phyloP scores from a whole-genome alignment of 2,888 invertebrate species.

The Sepioteuthis lessoniana region DNA sequence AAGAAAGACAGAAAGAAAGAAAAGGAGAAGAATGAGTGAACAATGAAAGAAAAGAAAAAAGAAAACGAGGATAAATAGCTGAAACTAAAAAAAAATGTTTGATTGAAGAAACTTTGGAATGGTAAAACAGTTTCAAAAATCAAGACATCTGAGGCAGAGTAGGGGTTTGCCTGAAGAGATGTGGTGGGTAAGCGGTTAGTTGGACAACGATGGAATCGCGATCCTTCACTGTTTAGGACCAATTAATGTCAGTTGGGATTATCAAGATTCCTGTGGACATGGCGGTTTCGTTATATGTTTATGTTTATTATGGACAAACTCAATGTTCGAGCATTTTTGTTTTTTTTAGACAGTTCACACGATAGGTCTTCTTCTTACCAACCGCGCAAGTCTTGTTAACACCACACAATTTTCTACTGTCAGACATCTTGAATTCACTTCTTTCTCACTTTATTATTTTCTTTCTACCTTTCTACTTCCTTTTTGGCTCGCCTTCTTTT shows the following conservation, averaged over 20 bases:
- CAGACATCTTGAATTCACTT: background rate
- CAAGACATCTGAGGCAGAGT: background rate
- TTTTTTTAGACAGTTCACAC: background rate
- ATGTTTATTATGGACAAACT: background rate
- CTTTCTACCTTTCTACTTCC: background rate
- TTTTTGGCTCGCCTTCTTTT: no score
- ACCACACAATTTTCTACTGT: background rate
- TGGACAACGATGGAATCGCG: background rate
- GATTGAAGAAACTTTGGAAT: background rate
- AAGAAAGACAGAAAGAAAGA: background rate
- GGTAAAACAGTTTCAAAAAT: background rate
- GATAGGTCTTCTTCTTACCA: background rate
- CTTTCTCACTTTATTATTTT: background rate
- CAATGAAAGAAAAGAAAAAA: background rate
- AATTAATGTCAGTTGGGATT: conserved; percentile 17
- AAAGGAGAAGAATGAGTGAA: background rate
- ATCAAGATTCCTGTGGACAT: conserved; percentile 15
- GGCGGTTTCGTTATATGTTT: background rate
- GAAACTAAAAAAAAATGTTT: no score
- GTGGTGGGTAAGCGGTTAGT: background rate
- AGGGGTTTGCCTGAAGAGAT: background rate
- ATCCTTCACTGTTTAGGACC: conserved; percentile 1
- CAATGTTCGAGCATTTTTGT: conserved; percentile 2
- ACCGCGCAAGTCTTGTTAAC: background rate
- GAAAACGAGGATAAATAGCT: no score